Conservation (phyloP, 2,888 invertebrate species). For the Leucoptera coffeella region DNA sequence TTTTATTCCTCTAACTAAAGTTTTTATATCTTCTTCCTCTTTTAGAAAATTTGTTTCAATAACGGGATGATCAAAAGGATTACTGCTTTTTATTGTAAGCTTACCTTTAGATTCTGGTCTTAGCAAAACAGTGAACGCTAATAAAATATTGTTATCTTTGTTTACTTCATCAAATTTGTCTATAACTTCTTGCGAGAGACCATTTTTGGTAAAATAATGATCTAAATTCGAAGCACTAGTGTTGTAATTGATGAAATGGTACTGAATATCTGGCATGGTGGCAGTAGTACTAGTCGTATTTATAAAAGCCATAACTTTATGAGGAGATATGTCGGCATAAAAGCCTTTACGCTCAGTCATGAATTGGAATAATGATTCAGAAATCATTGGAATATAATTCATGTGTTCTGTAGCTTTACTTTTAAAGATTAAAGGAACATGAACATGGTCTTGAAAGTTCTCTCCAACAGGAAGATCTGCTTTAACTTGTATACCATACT, state of each 20-base stretch:
- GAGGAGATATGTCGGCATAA: conserved; percentile 3
- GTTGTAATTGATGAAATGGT: conserved; percentile 4
- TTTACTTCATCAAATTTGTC: conserved; percentile 6
- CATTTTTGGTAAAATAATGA: conserved; percentile 3
- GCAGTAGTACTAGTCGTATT: conserved; percentile 4
- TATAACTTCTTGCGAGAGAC: conserved; percentile 5
- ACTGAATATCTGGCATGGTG: conserved; percentile 6
- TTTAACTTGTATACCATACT: conserved; percentile 14
- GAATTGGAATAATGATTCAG: conserved; percentile 2
- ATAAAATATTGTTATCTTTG: conserved; percentile 6
- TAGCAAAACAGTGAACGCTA: conserved; percentile 9
- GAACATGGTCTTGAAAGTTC: conserved; percentile 23
- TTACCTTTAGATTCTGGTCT: conserved; percentile 22
- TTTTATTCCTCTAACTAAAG: conserved; percentile 14
- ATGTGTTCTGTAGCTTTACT: conserved; percentile 1
- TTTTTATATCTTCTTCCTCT: conserved; percentile 26
- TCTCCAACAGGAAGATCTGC: conserved; percentile 28
- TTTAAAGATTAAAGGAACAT: conserved; percentile 4
- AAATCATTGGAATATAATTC: not conserved
- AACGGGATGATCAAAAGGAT: conserved; percentile 40
- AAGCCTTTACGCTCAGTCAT: conserved; percentile 4
- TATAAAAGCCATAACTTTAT: conserved; percentile 6
- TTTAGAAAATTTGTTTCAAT: conserved; percentile 49
- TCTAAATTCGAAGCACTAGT: conserved; percentile 3
- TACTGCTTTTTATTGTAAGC: conserved; percentile 26